A percentile compares a stretch with the other conserved stretches of the same genome.
phyloP scores from a whole-genome alignment of 2,113 vertebrate species.

The Hemibagrus wyckioides region DNA sequence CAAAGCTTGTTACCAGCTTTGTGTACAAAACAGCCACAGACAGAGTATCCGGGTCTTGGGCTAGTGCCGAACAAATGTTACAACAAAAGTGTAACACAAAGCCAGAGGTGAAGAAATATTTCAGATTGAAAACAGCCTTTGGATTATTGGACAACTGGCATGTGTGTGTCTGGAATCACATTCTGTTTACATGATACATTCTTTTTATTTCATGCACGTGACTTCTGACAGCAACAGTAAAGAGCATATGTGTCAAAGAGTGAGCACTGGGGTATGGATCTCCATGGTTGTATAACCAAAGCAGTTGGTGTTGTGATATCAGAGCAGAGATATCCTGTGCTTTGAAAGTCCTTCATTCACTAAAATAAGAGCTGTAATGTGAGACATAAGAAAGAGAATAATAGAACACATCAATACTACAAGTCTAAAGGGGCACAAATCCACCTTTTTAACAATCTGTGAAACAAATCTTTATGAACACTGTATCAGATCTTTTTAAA shows the following conservation, averaged over 20 bases:
- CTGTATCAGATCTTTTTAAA: neutral
- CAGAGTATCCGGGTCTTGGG: neutral
- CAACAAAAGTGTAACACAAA: neutral
- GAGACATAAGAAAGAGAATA: neutral
- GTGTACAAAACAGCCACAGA: neutral
- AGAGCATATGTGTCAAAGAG: slow-evolving; percentile 18
- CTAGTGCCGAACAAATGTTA: neutral
- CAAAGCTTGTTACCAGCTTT: neutral
- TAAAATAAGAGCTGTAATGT: slow-evolving; percentile 56
- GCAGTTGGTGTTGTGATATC: slow-evolving; percentile 73
- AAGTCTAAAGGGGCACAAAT: neutral
- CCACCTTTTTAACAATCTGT: neutral
- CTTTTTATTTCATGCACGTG: neutral
- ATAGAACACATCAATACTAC: neutral
- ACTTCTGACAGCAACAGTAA: neutral
- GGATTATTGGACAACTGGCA: neutral
- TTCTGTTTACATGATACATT: neutral
- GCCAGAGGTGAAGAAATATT: neutral
- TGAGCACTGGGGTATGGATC: slow-evolving; percentile 40
- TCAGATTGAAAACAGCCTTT: neutral
- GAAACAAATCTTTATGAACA: neutral
- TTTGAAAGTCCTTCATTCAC: slow-evolving; percentile 72
- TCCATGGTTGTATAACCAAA: slow-evolving; percentile 72
- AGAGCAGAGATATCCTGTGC: slow-evolving; percentile 61
- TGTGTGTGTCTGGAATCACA: neutral